Conservation (phyloP, 1,140 invertebrate genomes). For the Zaprionus vittiger region DNA sequence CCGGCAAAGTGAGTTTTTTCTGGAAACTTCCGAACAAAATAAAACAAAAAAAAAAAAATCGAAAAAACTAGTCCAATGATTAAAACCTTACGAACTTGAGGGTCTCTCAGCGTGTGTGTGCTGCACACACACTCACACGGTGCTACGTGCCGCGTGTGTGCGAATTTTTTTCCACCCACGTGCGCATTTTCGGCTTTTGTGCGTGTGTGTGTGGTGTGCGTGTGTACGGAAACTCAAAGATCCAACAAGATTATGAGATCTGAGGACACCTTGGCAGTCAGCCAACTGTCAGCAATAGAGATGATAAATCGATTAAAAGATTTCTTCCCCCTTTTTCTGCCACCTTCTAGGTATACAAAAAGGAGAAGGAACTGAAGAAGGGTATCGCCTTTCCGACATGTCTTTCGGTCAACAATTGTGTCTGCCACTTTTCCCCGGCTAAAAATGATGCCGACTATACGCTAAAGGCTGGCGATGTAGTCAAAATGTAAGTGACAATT, state of each 20-base stretch:
- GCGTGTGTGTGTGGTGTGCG: constrained; percentile 20
- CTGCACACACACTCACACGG: constrained; percentile 6
- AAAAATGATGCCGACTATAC: constrained; percentile 95
- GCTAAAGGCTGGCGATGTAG: constrained; percentile 96
- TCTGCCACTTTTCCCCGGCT: constrained; percentile 99
- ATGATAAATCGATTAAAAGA: constrained; percentile 35
- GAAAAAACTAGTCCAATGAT: constrained; percentile 67
- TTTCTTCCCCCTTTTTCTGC: neutral
- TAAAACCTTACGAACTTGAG: constrained; percentile 71
- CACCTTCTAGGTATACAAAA: constrained; percentile 92
- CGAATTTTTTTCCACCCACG: constrained; percentile 49
- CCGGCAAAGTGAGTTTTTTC: constrained; percentile 90
- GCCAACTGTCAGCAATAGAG: constrained; percentile 1
- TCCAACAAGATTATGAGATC: constrained; percentile 83
- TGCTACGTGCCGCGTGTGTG: constrained; percentile 38
- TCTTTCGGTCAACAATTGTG: constrained; percentile 99
- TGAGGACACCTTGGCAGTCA: constrained; percentile 60
- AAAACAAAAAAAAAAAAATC: neutral
- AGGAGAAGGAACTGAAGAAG: constrained; percentile 99
- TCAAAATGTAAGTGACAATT: constrained; percentile 95
- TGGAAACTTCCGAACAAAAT: neutral
- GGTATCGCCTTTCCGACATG: constrained; percentile 99
- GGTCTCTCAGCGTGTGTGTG: constrained; percentile 26
- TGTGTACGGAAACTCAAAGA: constrained; percentile 54
- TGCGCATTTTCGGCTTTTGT: constrained; percentile 43